Percentiles rank a stretch among this genome's conserved stretches.
Conservation (phyloP, 2,888 invertebrate genomes). For the Choreutis nemorana region DNA sequence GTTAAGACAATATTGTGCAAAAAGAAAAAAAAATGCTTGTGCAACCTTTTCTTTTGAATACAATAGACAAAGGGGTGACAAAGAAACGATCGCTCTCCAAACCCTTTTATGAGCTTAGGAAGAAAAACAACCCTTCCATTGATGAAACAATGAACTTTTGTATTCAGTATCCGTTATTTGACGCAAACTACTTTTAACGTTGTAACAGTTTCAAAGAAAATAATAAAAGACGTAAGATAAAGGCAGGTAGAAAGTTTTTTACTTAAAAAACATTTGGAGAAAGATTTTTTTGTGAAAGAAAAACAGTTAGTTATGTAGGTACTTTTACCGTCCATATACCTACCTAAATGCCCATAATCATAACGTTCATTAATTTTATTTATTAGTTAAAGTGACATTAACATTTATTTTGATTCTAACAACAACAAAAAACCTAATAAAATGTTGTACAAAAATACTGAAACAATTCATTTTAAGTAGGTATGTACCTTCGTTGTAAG, state of each 20-base stretch:
- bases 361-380: no score
- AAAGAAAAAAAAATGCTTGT: slow-evolving; percentile 35
- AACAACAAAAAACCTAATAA: no score
- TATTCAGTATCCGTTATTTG: slow-evolving; percentile 41
- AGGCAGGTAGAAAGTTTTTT: slow-evolving; percentile 14
- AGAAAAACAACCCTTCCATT: slow-evolving; percentile 59
- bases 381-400: no score
- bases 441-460: no score
- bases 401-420: no score
- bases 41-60: slow-evolving; percentile 36
- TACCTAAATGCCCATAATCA: no score
- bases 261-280: no score
- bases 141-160: slow-evolving; percentile 38
- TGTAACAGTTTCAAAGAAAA: slow-evolving; percentile 36
- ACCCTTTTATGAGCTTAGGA: slow-evolving; percentile 47
- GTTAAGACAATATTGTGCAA: slow-evolving; percentile 25
- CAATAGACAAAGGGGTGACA: slow-evolving; percentile 50
- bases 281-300: no score
- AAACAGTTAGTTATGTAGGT: no score
- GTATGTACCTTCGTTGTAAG: no score
- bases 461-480: no score
- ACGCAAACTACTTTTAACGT: slow-evolving; percentile 42
- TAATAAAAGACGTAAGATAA: slow-evolving; percentile 10
- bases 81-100: slow-evolving; percentile 33
- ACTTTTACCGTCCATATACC: no score